Evolutionary conservation across 1,140 invertebrate genomes (phyloP).

Genomic region (Heterodera schachtii): DNA sequence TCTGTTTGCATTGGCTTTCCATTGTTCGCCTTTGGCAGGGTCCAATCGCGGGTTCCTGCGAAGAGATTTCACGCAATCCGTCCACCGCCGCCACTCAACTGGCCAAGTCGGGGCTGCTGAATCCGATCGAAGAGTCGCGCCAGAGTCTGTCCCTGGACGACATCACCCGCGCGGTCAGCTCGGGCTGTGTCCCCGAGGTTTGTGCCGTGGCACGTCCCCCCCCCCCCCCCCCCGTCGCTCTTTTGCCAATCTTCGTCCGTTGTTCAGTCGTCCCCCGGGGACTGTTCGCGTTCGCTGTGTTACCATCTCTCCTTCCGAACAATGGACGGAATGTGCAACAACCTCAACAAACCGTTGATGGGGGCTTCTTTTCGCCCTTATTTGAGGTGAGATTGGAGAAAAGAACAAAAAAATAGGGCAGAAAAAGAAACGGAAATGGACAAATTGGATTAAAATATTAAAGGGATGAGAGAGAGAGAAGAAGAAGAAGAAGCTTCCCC

Average conservation of each 20-base stretch:
- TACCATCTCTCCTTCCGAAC: conserved; percentile 54
- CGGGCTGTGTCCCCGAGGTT: conserved; percentile 63
- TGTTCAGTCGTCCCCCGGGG: background rate
- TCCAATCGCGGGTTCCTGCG: conserved; percentile 27
- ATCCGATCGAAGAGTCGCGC: conserved; percentile 58
- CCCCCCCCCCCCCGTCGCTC: too few relatives aligned
- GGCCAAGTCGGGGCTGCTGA: conserved; percentile 43
- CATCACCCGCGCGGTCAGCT: conserved; percentile 57
- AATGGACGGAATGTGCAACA: conserved; percentile 56
- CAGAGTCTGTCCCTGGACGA: conserved; percentile 60
- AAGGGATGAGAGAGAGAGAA: too few relatives aligned
- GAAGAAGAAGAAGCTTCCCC: too few relatives aligned
- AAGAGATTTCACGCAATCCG: conserved; percentile 42
- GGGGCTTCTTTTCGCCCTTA: conserved; percentile 57
- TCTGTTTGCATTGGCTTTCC: background rate
- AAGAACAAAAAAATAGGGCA: too few relatives aligned
- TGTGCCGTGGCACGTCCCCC: too few relatives aligned
- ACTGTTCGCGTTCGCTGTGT: conserved; percentile 53
- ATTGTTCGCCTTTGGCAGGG: background rate
- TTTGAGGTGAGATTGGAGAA: conserved; percentile 40
- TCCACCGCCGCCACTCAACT: conserved; percentile 43
- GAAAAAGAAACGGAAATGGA: too few relatives aligned
- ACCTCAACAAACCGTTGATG: conserved; percentile 44
- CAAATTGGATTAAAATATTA: too few relatives aligned
- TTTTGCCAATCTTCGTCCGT: conserved; percentile 13